These are phyloP conservation scores for Pseudachorutes palmiensis DNA, from an alignment of 1,140 invertebrate genomes.

Conservation along the genomic window DNA sequence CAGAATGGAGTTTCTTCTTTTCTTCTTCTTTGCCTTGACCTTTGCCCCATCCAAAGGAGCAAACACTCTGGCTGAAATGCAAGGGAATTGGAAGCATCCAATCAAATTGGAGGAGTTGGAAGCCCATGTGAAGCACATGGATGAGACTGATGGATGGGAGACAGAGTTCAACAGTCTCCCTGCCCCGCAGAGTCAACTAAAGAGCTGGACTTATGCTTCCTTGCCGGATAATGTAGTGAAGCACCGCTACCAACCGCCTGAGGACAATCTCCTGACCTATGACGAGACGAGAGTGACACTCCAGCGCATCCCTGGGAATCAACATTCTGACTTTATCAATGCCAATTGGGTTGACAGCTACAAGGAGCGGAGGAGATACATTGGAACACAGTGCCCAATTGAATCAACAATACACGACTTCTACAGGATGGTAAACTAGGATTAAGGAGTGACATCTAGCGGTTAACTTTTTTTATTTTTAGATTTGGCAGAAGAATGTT, in stretches of 20 bases:
- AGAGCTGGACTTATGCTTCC: background rate
- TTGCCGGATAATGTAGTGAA: background rate
- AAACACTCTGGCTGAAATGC: too few species aligned
- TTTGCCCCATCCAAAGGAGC: too few species aligned
- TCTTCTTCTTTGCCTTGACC: too few species aligned
- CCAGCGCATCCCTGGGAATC: background rate
- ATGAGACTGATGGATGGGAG: background rate
- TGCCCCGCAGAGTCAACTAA: background rate
- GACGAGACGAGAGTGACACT: background rate
- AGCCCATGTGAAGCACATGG: background rate
- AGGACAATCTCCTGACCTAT: conserved; percentile 12
- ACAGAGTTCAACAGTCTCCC: background rate
- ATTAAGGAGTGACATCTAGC: too few species aligned
- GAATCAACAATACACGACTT: background rate
- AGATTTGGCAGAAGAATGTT: background rate
- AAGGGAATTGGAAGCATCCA: background rate
- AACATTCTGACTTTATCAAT: conserved; percentile 11
- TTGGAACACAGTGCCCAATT: conserved; percentile 13
- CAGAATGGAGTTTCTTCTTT: too few species aligned
- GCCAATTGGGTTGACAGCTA: conserved; percentile 11
- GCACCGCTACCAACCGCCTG: conserved; percentile 7
- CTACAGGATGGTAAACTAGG: conserved; percentile 10
- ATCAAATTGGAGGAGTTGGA: background rate
- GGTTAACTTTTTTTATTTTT: too few species aligned
- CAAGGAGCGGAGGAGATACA: background rate